Percentiles rank a stretch among this genome's conserved stretches.
phyloP scores from a whole-genome alignment of 1,140 invertebrate species.

The Anastrepha ludens region DNA sequence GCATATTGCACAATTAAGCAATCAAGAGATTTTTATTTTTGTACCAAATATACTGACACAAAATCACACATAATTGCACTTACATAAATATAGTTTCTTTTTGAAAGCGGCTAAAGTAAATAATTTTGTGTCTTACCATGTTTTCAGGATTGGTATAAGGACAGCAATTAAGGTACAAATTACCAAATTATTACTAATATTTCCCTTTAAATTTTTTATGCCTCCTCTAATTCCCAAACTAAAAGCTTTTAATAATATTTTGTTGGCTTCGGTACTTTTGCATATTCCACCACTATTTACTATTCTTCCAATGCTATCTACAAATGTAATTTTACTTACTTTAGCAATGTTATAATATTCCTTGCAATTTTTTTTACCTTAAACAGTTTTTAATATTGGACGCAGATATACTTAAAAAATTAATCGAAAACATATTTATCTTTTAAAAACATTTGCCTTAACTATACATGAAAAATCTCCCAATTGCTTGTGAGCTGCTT shows the following conservation, averaged over 20 bases:
- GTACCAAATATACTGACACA: neutral
- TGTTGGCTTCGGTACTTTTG: slow-evolving; percentile 21
- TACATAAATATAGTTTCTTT: slow-evolving; percentile 13
- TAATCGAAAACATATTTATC: no score
- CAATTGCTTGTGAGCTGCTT: no score
- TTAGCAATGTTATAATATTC: neutral
- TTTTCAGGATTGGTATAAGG: slow-evolving; percentile 50
- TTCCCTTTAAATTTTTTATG: slow-evolving; percentile 6
- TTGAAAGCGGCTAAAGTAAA: neutral
- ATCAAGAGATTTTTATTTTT: neutral
- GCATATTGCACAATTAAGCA: neutral
- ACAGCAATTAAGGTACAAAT: slow-evolving; percentile 46
- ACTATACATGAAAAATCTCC: no score
- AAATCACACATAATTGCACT: slow-evolving; percentile 3
- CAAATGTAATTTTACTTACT: neutral
- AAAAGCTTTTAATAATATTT: slow-evolving; percentile 30
- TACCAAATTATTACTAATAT: slow-evolving; percentile 19
- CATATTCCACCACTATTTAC: slow-evolving; percentile 1
- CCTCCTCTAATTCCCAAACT: slow-evolving; percentile 16
- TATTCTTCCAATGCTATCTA: slow-evolving; percentile 37
- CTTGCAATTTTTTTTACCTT: no score
- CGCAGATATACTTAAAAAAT: no score
- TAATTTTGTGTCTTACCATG: slow-evolving; percentile 50
- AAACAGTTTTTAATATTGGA: no score
- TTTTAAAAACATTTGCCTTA: no score